Conservation (phyloP, 35 echinoderm and acorn worm genomes). For the Antedon bifida region DNA sequence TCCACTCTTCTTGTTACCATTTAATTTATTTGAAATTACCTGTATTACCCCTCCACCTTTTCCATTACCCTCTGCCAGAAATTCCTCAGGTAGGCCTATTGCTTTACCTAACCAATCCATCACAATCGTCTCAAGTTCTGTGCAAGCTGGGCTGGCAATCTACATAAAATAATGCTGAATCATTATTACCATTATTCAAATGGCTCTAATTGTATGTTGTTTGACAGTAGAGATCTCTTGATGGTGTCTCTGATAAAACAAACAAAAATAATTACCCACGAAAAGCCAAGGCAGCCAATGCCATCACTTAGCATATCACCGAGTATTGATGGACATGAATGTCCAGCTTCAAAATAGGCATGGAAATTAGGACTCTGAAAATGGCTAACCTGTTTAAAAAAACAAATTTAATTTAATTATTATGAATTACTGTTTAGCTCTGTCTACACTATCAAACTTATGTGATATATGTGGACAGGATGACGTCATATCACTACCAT, state of each 20-base stretch:
- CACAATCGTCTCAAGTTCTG: slow-evolving; percentile 74
- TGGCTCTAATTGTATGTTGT: no score
- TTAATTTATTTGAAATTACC: no score
- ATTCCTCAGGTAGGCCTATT: slow-evolving; percentile 48
- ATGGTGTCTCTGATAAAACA: no score
- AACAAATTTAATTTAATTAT: no score
- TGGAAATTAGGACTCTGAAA: slow-evolving; percentile 88
- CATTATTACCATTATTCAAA: no score
- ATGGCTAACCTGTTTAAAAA: slow-evolving; percentile 53
- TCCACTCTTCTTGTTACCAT: no score
- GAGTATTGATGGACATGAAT: slow-evolving; percentile 67
- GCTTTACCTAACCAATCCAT: slow-evolving; percentile 91
- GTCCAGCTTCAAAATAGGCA: slow-evolving; percentile 78
- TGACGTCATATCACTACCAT: no score
- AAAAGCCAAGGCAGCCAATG: slow-evolving; percentile 66
- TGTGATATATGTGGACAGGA: no score
- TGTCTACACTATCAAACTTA: no score
- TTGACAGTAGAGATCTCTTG: no score
- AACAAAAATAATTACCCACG: slow-evolving; percentile 45
- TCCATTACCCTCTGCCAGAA: slow-evolving; percentile 35
- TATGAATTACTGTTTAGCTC: no score
- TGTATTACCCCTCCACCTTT: slow-evolving; percentile 87
- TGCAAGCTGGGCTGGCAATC: slow-evolving; percentile 81
- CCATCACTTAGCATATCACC: slow-evolving; percentile 89
- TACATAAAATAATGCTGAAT: background rate